Evolutionary conservation across 2,797 vertebrate species (phyloP), one percentile per base, ranked within the genome.

Genomic region (Pipistrellus nathusii): DNA sequence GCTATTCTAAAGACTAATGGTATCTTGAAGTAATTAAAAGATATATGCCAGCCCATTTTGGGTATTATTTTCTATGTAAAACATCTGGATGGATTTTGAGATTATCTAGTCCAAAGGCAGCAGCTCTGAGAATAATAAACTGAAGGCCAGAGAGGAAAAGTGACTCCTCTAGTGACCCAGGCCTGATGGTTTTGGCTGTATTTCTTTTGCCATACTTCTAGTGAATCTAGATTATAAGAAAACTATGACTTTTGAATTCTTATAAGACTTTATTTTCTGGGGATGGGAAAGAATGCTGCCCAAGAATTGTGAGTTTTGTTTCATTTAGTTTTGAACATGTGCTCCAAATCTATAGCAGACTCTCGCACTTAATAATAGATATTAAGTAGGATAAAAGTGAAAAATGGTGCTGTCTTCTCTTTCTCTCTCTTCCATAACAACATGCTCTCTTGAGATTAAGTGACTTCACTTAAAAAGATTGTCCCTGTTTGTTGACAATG

Each of bases 11-110:
- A 83, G 71, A 84, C 78, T 57, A 84, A 41, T 5, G 44, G 38
- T 46, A 44, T 72, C 66, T 93, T 86, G 57, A 94, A 95, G 62
- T 64, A 69, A 87, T 75, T 59, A 35, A 87, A 53, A 91, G 90
- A 89, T n/a, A 72, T 4, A 38, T 78, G 3, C 21, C 71, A 71
- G 73, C 89, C 76, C 32, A 57, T 76, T 85, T 82, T 66, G 71
- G 41, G 44, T 69, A 48, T 72, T 38, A 38, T 17, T n/a, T 46
- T 73, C 20, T 32, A 35, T 72, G 23, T 18, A 83, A 80, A 93
- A 91, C 92, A 75, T 57, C 68, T 88, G 57, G 44, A 64, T 86
- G 55, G 27, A 62, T 69, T 81, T 55, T 32, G 66, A 85, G 55
- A 73, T 77, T 62, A 21, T 66, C 41, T 35, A 41, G n/a, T 77